Percentiles rank a stretch among this genome's conserved stretches.
These are phyloP conservation scores for Lethrus apterus DNA, from an alignment of 1,140 invertebrate species.

Conservation along the genomic window DNA sequence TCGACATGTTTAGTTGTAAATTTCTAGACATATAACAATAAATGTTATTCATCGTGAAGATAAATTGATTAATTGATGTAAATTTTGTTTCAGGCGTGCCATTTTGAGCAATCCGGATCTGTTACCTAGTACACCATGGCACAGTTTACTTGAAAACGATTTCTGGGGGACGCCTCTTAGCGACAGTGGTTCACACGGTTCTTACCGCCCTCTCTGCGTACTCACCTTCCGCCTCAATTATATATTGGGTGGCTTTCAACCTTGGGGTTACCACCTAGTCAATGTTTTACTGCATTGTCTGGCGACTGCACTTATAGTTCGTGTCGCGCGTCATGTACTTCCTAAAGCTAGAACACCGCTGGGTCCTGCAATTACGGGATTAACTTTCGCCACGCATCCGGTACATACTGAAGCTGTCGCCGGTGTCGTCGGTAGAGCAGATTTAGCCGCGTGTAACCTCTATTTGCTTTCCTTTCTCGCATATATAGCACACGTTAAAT, in stretches of 20 bases:
- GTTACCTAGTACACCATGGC: constrained; percentile 65
- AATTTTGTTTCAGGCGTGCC: constrained; percentile 66
- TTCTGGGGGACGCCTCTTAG: constrained; percentile 88
- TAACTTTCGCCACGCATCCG: constrained; percentile 91
- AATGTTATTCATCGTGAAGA: too few species aligned
- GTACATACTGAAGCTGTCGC: constrained; percentile 95
- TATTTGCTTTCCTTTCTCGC: constrained; percentile 80
- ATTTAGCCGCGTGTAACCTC: constrained; percentile 85
- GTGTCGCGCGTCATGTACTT: constrained; percentile 57
- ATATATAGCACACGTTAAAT: constrained; percentile 60
- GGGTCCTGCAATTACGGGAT: constrained; percentile 67
- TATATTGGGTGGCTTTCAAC: constrained; percentile 75
- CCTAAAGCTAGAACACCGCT: constrained; percentile 52
- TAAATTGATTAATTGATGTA: neutral
- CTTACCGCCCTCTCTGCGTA: constrained; percentile 85
- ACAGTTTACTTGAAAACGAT: constrained; percentile 71
- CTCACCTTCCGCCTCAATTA: constrained; percentile 90
- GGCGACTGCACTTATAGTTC: constrained; percentile 72
- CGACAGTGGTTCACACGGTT: constrained; percentile 84
- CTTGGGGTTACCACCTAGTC: constrained; percentile 85
- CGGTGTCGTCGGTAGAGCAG: constrained; percentile 90
- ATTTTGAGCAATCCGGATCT: constrained; percentile 83
- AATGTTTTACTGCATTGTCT: constrained; percentile 81
- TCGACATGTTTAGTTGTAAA: too few species aligned
- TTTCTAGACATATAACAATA: too few species aligned